A percentile compares a stretch with the other conserved stretches of the same genome.
phyloP scores from a whole-genome alignment of 2,113 vertebrate genomes.

The chimpanzee (Pan troglodytes) region DNA sequence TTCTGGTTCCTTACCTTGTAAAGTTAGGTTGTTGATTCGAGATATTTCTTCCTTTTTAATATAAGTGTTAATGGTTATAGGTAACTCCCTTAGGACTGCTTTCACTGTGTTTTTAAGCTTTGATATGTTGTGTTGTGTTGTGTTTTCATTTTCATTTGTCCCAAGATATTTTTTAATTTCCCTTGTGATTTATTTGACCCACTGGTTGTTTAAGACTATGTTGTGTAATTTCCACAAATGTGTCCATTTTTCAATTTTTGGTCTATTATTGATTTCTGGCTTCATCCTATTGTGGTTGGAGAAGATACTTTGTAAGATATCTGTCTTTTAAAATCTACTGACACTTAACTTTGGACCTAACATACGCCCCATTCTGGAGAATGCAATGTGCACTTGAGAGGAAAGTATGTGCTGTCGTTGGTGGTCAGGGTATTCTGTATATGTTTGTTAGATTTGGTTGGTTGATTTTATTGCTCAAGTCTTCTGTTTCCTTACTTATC shows the following conservation, averaged over 20 bases:
- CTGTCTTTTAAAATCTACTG: not conserved
- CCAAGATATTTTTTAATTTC: not conserved
- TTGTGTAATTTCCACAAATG: not conserved
- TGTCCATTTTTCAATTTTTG: not conserved
- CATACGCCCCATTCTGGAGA: not conserved
- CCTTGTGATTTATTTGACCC: not conserved
- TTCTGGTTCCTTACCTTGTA: not conserved
- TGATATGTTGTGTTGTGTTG: not conserved
- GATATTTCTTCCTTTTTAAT: not conserved
- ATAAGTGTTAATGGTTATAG: not conserved
- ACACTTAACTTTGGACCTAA: not conserved
- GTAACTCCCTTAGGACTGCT: not conserved
- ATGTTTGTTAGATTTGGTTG: not conserved
- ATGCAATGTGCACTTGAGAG: not conserved
- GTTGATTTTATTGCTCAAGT: not conserved
- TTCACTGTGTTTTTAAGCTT: not conserved
- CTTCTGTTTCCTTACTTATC: not conserved
- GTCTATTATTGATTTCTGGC: not conserved
- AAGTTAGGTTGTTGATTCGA: not conserved
- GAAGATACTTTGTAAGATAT: not conserved
- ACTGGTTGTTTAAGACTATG: not conserved
- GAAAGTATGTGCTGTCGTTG: not conserved
- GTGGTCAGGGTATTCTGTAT: not conserved
- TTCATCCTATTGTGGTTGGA: not conserved
- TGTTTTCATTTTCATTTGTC: conserved; percentile 11